Evolutionary conservation across 2,797 vertebrate genomes (phyloP).

Genomic region (Mormyrus proboscirostris): DNA sequence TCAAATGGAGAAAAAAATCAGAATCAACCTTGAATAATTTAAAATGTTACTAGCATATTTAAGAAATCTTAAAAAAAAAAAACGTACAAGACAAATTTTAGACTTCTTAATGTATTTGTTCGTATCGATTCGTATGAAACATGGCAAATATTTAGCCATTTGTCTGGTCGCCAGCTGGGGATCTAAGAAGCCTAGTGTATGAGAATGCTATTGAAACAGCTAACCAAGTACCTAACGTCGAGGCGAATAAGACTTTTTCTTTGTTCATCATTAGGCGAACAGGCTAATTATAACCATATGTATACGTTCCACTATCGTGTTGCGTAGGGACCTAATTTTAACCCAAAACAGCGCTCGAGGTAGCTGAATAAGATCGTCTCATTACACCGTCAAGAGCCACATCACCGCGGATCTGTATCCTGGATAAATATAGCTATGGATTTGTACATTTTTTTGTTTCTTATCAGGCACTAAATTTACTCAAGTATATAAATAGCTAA

Average conservation of each 20-base stretch:
- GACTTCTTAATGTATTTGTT: background rate
- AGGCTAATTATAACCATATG: constrained; percentile 1
- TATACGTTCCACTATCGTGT: background rate
- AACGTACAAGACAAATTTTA: background rate
- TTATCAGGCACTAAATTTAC: background rate
- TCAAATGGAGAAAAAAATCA: background rate
- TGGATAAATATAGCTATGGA: background rate
- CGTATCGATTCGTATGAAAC: background rate
- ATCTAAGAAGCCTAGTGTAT: background rate
- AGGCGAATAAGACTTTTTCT: background rate
- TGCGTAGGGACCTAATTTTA: background rate
- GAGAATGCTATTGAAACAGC: background rate
- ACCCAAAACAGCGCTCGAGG: background rate
- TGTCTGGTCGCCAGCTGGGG: background rate
- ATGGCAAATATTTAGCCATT: background rate
- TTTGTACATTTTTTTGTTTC: background rate
- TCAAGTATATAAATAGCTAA: background rate
- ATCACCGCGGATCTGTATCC: background rate
- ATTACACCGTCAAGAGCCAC: background rate
- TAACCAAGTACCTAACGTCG: background rate
- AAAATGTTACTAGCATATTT: background rate
- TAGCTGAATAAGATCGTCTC: background rate
- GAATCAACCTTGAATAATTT: background rate
- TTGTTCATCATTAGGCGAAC: background rate
- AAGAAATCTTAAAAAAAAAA: background rate